Conservation (phyloP, 2,797 vertebrate species). For the Acanthurus tractus region DNA sequence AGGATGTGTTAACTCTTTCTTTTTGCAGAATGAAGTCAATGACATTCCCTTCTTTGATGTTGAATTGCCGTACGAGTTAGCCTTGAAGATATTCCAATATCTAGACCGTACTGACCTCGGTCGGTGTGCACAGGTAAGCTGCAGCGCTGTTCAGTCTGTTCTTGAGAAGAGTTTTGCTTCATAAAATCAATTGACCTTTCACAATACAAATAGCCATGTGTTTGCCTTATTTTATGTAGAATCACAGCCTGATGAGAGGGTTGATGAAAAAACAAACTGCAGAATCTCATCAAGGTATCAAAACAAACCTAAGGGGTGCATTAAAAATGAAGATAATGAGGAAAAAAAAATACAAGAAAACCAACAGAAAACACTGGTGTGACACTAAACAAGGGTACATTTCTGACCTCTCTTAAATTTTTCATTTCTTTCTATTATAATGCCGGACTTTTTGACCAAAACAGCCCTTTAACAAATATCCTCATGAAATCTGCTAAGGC, state of each 20-base stretch:
- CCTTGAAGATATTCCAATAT: conserved; percentile 94
- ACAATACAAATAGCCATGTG: accelerated
- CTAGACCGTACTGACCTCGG: conserved; percentile 90
- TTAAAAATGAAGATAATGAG: too few species aligned
- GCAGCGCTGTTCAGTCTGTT: too few species aligned
- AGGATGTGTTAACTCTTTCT: not conserved
- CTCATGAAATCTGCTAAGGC: not conserved
- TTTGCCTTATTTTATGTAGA: too few species aligned
- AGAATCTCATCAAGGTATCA: too few species aligned
- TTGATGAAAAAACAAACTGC: not conserved
- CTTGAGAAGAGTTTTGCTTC: not conserved
- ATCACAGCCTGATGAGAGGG: not conserved
- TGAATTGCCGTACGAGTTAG: conserved; percentile 94
- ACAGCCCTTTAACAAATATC: not conserved
- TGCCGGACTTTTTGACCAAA: not conserved
- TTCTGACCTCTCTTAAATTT: not conserved
- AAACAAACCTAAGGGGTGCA: too few species aligned
- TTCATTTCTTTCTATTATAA: not conserved
- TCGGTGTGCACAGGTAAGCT: conserved; percentile 94
- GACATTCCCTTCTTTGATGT: conserved; percentile 97
- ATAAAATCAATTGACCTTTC: not conserved
- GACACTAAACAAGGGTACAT: not conserved
- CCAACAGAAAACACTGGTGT: not conserved
- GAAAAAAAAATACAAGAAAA: not conserved
- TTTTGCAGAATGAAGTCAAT: conserved; percentile 93